Base-by-base conservation (phyloP, 1,140 invertebrate genomes). In the Notospermus geniculatus region DNA sequence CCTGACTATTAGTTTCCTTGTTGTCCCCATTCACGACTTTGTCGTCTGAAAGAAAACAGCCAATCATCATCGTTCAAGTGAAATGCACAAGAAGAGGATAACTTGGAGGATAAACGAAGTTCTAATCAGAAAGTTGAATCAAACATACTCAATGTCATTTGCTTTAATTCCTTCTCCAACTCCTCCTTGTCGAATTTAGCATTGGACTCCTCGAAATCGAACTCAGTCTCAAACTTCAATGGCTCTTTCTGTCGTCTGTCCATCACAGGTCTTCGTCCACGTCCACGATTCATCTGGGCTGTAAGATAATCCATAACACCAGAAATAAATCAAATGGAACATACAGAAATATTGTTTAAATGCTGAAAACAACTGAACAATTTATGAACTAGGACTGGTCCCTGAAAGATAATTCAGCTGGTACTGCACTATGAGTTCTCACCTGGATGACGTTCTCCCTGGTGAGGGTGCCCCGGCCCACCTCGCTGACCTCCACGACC, bases 181-280 rank as follows among this genome's bases (percentile, higher is more conserved):
- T 79, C 70, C 50, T 80, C 80, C 64, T 80, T 80, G 56, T 76
- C 91, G 82, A 98, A 98, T 78, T 97, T 88, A 30, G 90, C 93
- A 82, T 98, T 97, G 9, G 95, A 93, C 78, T 94, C 90, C 78
- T 98, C 96, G 82, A 99, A 98, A 83, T 99, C 95, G 80, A 93
- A 98, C 70, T 97, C 95, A 56, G 88, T 90, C 60, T 97, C 93
- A 80, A 97, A 98, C 75, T 95, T 95, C 45, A 95, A 84, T 2
- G 87, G 89, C 89, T 89, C 78, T 88, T 88, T 28, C 65, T 43
- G 53, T 41, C 58, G 57, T 63, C 63, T 63, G 64, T 27, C 46
- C 4, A 50, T 50, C n/a, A 56, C 45, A 22, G 67, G 57, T n/a
- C 71, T 59, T 30, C 68, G 56, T 5, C 64, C 59, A 43, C 66